These are phyloP conservation scores for Chaunax sp. DNA, from an alignment of 2,797 vertebrate species.

Conservation along the genomic window DNA sequence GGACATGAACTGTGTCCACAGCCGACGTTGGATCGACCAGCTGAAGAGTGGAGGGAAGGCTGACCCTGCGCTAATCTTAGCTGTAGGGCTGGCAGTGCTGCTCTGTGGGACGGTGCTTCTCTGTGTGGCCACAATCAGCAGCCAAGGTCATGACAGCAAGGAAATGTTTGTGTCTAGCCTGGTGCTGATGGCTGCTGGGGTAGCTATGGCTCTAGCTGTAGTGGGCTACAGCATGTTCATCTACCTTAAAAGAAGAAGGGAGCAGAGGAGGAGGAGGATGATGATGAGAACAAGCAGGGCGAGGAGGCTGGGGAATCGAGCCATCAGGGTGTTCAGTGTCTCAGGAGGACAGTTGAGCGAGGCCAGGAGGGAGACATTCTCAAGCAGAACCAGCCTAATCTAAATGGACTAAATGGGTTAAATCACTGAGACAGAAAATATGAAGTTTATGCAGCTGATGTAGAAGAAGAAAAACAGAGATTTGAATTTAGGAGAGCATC, in stretches of 20 bases:
- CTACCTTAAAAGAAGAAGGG: conserved; percentile 60
- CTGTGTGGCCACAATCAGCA: conserved; percentile 74
- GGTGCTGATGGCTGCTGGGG: conserved; percentile 84
- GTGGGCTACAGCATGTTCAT: conserved; percentile 57
- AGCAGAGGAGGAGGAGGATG: conserved; percentile 62
- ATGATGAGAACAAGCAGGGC: conserved; percentile 54
- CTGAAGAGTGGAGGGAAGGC: conserved; percentile 91
- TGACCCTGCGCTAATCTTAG: conserved; percentile 86
- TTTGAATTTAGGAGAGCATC: neutral
- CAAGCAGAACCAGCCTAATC: conserved; percentile 91
- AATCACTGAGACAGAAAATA: neutral
- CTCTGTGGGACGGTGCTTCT: conserved; percentile 88
- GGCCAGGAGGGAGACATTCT: conserved; percentile 82
- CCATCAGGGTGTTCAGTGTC: conserved; percentile 86
- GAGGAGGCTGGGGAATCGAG: conserved; percentile 49
- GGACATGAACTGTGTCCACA: conserved; percentile 97
- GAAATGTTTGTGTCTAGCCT: conserved; percentile 90
- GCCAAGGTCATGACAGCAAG: conserved; percentile 68
- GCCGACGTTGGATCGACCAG: conserved; percentile 88
- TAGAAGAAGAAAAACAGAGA: no score
- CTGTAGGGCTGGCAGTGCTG: conserved; percentile 86
- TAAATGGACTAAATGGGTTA: conserved; percentile 54
- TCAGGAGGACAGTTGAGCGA: conserved; percentile 80
- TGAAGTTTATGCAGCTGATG: no score
- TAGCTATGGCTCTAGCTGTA: conserved; percentile 79